Base-by-base conservation (phyloP, 2,113 vertebrate species). In the Corydoras maculifer region DNA sequence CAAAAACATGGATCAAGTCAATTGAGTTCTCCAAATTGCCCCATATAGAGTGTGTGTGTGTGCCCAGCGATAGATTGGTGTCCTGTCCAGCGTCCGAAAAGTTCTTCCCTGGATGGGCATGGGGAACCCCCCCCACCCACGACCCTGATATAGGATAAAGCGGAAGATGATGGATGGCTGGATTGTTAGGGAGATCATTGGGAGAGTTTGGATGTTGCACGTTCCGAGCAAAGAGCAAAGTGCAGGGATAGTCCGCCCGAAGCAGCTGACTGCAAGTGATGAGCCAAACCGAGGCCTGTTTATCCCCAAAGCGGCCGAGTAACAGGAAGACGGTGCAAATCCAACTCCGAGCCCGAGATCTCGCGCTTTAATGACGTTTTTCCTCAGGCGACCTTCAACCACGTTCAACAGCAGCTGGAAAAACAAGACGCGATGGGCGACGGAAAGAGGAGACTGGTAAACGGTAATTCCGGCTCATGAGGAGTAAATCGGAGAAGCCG, bases 251-350 rank as follows among this genome's bases (percentile, higher is more conserved):
- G 76, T 67, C 62, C 63, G 69, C 69, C 73, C 64, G 69, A 67
- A 86, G 82, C 82, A 82, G 82, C 87, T 82, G 84, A 84, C 86
- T 90, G 85, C 82, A 68, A 91, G 87, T 76, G 4, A 83, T 79
- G 79, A 84, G 85, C 85, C 90, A 85, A 91, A 91, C 90, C 91
- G 89, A 90, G 89, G 88, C 87, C 89, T 91, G 89, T 91, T 91
- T 90, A 91, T 90, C 89, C 88, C 86, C 74, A 85, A 84, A 92
- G 91, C 89, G 88, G 85, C 84, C 84, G 79, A 81, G 83, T 87
- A 92, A 91, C 87, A 86, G 84, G 85, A 87, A 89, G 80, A 89
- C 79, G 80, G 74, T 85, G 83, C 87, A 90, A 90, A 89, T 91
- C 87, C 87, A 90, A 86, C 90, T 88, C 82, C 78, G 59, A 86